Percentiles rank a stretch among this genome's conserved stretches.
phyloP scores from a whole-genome alignment of 2,113 vertebrate genomes.

The Casuarius casuarius region DNA sequence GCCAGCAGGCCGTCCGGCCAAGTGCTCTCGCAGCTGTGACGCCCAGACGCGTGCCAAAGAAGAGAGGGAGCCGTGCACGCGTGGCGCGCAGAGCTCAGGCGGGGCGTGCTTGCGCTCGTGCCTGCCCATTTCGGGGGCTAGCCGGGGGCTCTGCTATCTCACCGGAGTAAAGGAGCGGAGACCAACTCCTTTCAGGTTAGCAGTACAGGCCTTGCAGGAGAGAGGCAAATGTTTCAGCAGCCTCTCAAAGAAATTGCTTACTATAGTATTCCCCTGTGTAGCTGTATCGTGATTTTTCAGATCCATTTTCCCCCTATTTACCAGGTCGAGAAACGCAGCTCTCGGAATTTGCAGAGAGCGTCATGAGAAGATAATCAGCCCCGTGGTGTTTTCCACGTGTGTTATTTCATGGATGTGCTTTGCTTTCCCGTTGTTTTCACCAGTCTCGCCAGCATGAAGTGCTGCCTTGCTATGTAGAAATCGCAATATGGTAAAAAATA shows the following conservation, averaged over 20 bases:
- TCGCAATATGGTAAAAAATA: not conserved
- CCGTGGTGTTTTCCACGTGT: not conserved
- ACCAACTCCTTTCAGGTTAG: not conserved
- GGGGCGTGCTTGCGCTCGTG: not conserved
- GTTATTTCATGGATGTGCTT: not conserved
- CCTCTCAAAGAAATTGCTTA: slow-evolving; percentile 2
- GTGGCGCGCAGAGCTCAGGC: not conserved
- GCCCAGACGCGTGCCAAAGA: not conserved
- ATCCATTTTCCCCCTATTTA: not conserved
- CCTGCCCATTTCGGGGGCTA: not conserved
- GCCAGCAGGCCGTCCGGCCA: not conserved
- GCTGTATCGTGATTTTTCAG: not conserved
- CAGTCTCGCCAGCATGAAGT: not conserved
- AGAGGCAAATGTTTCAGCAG: not conserved
- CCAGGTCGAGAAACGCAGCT: not conserved
- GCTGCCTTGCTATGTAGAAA: not conserved
- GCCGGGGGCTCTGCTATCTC: accelerated
- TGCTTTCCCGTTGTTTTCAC: not conserved
- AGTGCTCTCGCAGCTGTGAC: too few relatives aligned
- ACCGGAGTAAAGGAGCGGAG: accelerated
- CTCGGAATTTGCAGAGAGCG: not conserved
- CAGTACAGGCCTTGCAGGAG: not conserved
- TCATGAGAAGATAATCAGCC: not conserved
- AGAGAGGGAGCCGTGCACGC: not conserved
- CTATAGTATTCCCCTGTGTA: not conserved